Evolutionary conservation across 2,797 vertebrate genomes (phyloP).

Genomic region (Pseudomugil gertrudae): DNA sequence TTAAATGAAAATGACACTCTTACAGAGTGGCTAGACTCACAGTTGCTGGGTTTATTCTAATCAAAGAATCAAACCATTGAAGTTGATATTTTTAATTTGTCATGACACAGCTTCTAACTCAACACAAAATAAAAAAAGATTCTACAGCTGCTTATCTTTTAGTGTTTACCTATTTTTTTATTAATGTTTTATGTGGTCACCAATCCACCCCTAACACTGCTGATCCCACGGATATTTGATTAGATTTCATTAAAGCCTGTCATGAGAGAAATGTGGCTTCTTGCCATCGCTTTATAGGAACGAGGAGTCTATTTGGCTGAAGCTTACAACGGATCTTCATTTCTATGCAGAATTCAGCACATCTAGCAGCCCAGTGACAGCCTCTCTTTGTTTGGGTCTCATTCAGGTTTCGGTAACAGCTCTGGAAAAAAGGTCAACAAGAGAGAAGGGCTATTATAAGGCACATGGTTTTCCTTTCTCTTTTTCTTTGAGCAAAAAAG

Average conservation of each 20-base stretch:
- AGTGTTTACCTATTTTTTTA: not conserved
- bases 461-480: slow-evolving; percentile 26
- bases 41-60: slow-evolving; percentile 2
- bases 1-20: not conserved
- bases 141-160: not conserved
- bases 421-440: slow-evolving; percentile 41
- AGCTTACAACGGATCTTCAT: slow-evolving; percentile 69
- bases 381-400: slow-evolving; percentile 66
- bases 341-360: slow-evolving; percentile 66
- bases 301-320: slow-evolving; percentile 70
- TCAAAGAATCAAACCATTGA: not conserved
- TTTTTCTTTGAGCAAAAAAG: slow-evolving; percentile 48
- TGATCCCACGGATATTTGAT: slow-evolving; percentile 77
- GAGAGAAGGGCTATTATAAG: slow-evolving; percentile 56
- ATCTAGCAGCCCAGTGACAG: slow-evolving; percentile 63
- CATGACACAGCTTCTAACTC: not conserved
- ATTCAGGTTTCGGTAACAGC: slow-evolving; percentile 68
- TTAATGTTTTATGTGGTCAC: slow-evolving; percentile 26
- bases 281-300: slow-evolving; percentile 75
- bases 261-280: slow-evolving; percentile 81
- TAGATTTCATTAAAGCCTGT: slow-evolving; percentile 78
- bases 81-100: slow-evolving; percentile 13
- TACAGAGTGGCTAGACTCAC: not conserved
- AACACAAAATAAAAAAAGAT: not conserved
- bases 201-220: slow-evolving; percentile 57